A percentile compares a stretch with the other conserved stretches of the same genome.
phyloP scores from a whole-genome alignment of 2,113 vertebrate species.

The Scortum barcoo region DNA sequence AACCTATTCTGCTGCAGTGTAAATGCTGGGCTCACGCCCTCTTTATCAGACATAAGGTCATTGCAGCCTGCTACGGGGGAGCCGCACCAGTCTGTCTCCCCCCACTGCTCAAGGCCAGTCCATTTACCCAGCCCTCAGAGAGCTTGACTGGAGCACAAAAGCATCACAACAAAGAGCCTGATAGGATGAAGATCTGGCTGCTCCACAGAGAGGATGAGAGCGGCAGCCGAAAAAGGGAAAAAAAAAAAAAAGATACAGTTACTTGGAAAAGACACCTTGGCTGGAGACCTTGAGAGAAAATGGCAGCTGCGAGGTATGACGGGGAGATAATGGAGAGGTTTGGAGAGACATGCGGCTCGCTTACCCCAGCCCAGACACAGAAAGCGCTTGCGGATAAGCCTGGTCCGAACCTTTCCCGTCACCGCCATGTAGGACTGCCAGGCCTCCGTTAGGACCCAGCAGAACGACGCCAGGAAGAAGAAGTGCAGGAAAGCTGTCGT shows the following conservation, averaged over 20 bases:
- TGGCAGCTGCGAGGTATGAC: constrained; percentile 45
- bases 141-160: constrained; percentile 65
- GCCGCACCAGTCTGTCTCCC: constrained; percentile 33
- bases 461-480: constrained; percentile 99
- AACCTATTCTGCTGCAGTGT: constrained; percentile 48
- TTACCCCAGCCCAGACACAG: constrained; percentile 99
- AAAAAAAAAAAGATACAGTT: constrained; percentile 22
- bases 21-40: constrained; percentile 34
- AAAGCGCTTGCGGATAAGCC: constrained; percentile 98
- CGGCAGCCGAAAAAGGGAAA: not conserved
- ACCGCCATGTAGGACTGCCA: constrained; percentile 99
- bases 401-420: constrained; percentile 97
- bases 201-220: constrained; percentile 35
- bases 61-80: constrained; percentile 56
- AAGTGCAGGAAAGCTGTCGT: constrained; percentile 99
- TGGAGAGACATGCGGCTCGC: constrained; percentile 68
- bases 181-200: constrained; percentile 53
- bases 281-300: constrained; percentile 49
- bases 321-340: constrained; percentile 51
- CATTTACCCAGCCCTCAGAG: constrained; percentile 64
- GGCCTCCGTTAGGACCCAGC: constrained; percentile 99
- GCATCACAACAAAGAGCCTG: constrained; percentile 62
- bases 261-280: constrained; percentile 53
- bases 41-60: constrained; percentile 66
- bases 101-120: constrained; percentile 52